Percentiles rank a stretch among this genome's conserved stretches.
Evolutionary conservation across 2,113 vertebrate genomes (phyloP).

Genomic region (Morone saxatilis): DNA sequence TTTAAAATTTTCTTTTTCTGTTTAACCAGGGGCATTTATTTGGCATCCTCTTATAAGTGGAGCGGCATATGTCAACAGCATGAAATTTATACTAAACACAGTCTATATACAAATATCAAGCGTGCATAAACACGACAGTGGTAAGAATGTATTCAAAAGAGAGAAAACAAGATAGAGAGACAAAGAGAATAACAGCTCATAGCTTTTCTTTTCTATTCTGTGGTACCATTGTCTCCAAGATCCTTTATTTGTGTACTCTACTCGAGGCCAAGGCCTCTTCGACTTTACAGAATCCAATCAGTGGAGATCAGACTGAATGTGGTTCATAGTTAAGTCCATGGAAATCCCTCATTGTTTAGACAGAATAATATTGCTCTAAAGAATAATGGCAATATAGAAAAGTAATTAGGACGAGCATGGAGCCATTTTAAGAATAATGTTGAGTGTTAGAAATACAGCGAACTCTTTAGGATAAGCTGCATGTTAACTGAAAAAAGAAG

Average conservation of each 20-base stretch:
- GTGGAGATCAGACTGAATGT: conserved; percentile 29
- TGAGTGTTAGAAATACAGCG: conserved; percentile 11
- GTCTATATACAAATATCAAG: neutral
- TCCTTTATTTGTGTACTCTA: conserved; percentile 43
- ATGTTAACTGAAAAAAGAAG: conserved; percentile 27
- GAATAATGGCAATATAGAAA: conserved; percentile 32
- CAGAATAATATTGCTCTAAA: conserved; percentile 12
- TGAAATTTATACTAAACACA: neutral
- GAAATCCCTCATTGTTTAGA: conserved; percentile 44
- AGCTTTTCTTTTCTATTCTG: conserved; percentile 16
- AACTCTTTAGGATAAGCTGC: conserved; percentile 4
- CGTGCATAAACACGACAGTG: neutral
- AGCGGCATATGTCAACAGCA: conserved; percentile 1
- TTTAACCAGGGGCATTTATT: conserved; percentile 5
- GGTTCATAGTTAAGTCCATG: conserved; percentile 35
- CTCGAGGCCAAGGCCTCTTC: conserved; percentile 32
- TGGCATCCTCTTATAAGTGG: neutral
- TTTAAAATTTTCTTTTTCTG: neutral
- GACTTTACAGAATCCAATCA: conserved; percentile 46
- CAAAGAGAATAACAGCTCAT: conserved; percentile 12
- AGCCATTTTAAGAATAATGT: conserved; percentile 4
- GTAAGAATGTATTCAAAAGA: conserved; percentile 9
- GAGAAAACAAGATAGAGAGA: neutral
- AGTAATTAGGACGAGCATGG: conserved; percentile 27
- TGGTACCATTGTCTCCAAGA: conserved; percentile 24